Base-by-base conservation (phyloP, 2,888 invertebrate species). In the Polydesmus complanatus region DNA sequence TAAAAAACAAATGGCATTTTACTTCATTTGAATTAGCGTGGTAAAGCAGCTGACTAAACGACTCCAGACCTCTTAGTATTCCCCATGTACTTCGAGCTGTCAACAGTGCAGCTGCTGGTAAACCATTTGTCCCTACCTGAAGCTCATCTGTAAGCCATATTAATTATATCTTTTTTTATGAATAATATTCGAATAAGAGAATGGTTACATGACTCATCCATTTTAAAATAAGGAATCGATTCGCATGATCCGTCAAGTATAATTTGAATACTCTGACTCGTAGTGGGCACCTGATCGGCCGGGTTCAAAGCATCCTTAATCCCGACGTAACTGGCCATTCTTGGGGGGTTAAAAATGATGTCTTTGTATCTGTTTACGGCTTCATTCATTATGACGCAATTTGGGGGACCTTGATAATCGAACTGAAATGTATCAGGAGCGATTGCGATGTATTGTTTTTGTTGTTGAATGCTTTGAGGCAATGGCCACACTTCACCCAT, bases 191-290 rank as follows among this genome's bases (percentile, higher is more conserved):
- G n/a, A n/a, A n/a, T n/a, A n/a, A n/a, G n/a, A n/a, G n/a, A n/a
- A n/a, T n/a, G n/a, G 82, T 79, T 78, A 88, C 86, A 90, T 67
- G 80, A 79, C 75, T 92, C 92, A 70, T 85, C 81, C 83, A 88
- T 88, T 55, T 78, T 73, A 47, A 83, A 74, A 63, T 80, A 73
- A 0, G 90, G 90, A 68, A 79, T 78, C 0, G 75, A 74, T 68
- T 83, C 81, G 70, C 90, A 91, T 0, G 78, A 73, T 3, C 75
- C 72, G 25, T 72, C 23, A 3, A 56, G 26, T 37, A 25, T 5
- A 18, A 49, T 49, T 23, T 21, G 18, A 18, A 56, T 5, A 19
- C 23, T 37, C 14, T 5, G 37, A 8, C 5, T 8, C 5, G 37
- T 14, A 5, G 37, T 14, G 5, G 37, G 8, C 5, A 37, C 5